Percentiles rank a stretch among this genome's conserved stretches.
These are phyloP conservation scores for Nothocercus nigrocapillus DNA, from an alignment of 2,113 vertebrate species.

Conservation along the genomic window DNA sequence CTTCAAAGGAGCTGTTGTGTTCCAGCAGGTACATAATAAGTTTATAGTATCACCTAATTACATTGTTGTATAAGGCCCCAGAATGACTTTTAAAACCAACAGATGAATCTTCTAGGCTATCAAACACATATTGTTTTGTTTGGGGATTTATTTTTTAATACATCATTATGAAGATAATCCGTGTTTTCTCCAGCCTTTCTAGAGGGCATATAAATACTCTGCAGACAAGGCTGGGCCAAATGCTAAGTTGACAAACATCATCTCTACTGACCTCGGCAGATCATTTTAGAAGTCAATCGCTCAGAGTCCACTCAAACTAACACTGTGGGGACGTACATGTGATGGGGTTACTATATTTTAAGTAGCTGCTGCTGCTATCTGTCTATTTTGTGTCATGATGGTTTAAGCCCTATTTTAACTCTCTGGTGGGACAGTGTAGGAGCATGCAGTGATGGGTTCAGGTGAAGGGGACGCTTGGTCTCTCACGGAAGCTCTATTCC, in stretches of 20 bases:
- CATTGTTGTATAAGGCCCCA: conserved; percentile 10
- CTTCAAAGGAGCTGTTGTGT: conserved; percentile 42
- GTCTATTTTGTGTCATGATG: neutral
- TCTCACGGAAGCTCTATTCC: neutral
- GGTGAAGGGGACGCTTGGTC: neutral
- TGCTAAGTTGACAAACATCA: neutral
- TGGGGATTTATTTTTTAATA: neutral
- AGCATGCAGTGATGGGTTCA: accelerated
- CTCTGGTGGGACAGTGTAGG: neutral
- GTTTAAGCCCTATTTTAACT: accelerated
- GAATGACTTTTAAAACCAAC: conserved; percentile 24
- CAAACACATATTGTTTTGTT: neutral
- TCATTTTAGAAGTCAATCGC: neutral
- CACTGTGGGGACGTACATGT: neutral
- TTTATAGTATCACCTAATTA: conserved; percentile 30
- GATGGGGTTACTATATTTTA: neutral
- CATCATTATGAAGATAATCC: neutral
- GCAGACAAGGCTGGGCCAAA: neutral
- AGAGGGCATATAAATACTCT: neutral
- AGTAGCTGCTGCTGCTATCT: neutral
- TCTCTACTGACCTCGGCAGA: neutral
- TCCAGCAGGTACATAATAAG: conserved; percentile 49
- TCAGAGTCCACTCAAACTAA: neutral
- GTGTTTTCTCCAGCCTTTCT: neutral
- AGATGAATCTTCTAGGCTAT: neutral